A percentile compares a stretch with the other conserved stretches of the same genome.
These are phyloP conservation scores for Arvicanthis niloticus DNA, from an alignment of 2,113 vertebrate species.

Conservation along the genomic window DNA sequence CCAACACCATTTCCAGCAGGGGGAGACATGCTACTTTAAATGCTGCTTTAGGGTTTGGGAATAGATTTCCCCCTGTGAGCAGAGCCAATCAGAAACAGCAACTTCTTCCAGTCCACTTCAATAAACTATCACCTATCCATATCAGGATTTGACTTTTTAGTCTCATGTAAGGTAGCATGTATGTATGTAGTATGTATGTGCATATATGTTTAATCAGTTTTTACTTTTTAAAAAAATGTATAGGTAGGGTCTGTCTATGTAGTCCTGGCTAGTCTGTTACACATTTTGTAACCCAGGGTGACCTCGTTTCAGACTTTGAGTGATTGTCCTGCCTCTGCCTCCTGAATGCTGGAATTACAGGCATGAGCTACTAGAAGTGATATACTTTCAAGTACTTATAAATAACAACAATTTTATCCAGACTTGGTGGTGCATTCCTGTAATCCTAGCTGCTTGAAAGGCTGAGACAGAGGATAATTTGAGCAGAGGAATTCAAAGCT, in stretches of 20 bases:
- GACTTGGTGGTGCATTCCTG: background rate
- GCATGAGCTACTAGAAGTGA: background rate
- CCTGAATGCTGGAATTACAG: background rate
- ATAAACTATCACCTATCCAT: background rate
- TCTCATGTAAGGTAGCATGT: background rate
- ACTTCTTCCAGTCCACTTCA: background rate
- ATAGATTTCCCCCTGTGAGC: background rate
- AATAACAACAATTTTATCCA: background rate
- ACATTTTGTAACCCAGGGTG: too few species aligned
- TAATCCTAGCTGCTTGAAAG: background rate
- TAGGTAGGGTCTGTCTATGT: background rate
- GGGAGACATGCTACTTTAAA: slow-evolving; percentile 72
- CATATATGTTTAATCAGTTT: background rate
- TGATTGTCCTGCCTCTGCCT: background rate
- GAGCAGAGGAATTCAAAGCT: background rate
- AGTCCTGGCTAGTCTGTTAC: background rate
- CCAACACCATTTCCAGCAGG: slow-evolving; percentile 67
- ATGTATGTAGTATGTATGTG: background rate
- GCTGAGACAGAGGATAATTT: background rate
- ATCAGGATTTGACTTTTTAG: background rate
- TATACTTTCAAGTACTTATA: slow-evolving; percentile 13
- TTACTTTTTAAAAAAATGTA: background rate
- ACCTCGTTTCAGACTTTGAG: background rate
- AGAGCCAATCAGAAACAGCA: background rate
- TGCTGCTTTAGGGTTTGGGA: background rate